Conservation (phyloP, 2,113 vertebrate genomes). For the Hydrochoerus hydrochaeris region DNA sequence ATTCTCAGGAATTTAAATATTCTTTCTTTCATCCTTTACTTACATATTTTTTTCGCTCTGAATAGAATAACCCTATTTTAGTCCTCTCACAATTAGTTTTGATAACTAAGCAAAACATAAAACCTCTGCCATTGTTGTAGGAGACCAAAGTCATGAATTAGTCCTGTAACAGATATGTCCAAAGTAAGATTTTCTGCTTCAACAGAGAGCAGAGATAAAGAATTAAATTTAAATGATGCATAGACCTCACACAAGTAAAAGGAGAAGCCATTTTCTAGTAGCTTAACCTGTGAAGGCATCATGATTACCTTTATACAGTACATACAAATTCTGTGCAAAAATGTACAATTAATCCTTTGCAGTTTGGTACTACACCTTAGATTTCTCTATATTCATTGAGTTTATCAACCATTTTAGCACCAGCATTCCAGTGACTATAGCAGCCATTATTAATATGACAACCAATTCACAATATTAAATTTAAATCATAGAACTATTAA, state of each 20-base stretch:
- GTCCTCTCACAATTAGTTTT: conserved; percentile 33
- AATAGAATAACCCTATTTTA: neutral
- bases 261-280: neutral
- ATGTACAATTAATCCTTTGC: neutral
- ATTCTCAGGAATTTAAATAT: conserved; percentile 35
- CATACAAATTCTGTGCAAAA: neutral
- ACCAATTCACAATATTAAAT: neutral
- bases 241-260: neutral
- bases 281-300: neutral
- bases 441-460: neutral
- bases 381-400: neutral
- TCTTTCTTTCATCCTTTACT: conserved; percentile 52
- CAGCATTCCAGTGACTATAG: neutral
- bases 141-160: conserved; percentile 36
- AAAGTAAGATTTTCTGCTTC: neutral
- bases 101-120: neutral
- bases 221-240: conserved; percentile 34
- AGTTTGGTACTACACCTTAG: neutral
- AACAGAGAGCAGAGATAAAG: neutral
- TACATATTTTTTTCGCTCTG: neutral
- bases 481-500: conserved; percentile 57
- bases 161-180: neutral
- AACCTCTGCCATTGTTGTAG: conserved; percentile 19
- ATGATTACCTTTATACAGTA: neutral
- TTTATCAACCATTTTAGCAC: neutral